Evolutionary conservation across 1,140 invertebrate species (phyloP), one percentile per base, ranked within the genome.

Genomic region (Aphis gossypii): DNA sequence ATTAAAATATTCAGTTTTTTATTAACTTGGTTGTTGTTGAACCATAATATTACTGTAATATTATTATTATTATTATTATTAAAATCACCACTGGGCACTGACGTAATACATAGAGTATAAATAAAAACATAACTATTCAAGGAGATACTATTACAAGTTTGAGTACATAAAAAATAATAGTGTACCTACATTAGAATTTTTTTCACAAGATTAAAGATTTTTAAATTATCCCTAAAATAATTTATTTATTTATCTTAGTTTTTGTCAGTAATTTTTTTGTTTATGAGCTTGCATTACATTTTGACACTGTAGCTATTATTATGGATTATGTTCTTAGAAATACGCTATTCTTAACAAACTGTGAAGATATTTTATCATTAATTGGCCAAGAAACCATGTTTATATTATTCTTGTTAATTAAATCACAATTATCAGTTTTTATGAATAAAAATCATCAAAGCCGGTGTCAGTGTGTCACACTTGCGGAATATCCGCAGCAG

Each of bases 141-240:
- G 38, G 38, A 1, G 38, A 41, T 1, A 41, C 38, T 41, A 41
- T 41, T 41, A 41, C 38, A 41, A 2, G 38, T 41, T 41, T 41
- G 38, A 41, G 38, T 41, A 41, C 38, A 96, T 46, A 94, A 91
- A 93, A 18, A 94, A 90, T 76, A 35, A 56, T 96, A 99, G 99
- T 8, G 96, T 97, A 8, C 98, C 99, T 95, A 8, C 98, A 99
- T 95, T 99, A 99, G 98, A 99, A 99, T 95, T 99, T 99, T 99
- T 95, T 99, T 99, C 95, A 97, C 99, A 93, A 99, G 98, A 2
- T 95, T 99, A 76, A 98, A 97, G 46, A 46, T 46, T 46, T 46
- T 46, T 11, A 46, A 46, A 46, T 11, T 46, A 46, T 95, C 97
- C 83, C 97, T 98, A 14, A 98, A 98, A 96, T 95, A 98, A 1